phyloP scores from a whole-genome alignment of 2,113 vertebrate genomes.

The Peromyscus maniculatus region DNA sequence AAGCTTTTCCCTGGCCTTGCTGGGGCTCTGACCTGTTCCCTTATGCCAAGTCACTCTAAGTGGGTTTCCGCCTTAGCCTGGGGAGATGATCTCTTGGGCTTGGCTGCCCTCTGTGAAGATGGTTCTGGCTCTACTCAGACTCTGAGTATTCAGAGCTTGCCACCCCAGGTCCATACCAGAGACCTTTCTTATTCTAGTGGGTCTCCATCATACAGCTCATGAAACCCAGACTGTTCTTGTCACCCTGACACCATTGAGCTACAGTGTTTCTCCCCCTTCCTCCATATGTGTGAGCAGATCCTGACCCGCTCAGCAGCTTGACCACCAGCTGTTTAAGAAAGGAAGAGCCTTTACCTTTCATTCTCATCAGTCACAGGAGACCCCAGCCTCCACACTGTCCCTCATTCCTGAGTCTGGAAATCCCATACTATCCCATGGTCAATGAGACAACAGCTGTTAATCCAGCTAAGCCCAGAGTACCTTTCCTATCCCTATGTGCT shows the following conservation, averaged over 20 bases:
- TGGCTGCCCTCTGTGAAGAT: background rate
- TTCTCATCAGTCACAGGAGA: background rate
- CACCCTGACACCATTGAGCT: background rate
- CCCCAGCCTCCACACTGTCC: background rate
- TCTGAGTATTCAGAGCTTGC: background rate
- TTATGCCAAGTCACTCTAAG: background rate
- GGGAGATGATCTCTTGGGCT: background rate
- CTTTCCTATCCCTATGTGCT: background rate
- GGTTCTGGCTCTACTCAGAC: background rate
- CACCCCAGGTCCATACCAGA: background rate
- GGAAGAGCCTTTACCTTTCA: background rate
- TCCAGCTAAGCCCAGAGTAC: fast-evolving
- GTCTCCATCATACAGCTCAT: background rate
- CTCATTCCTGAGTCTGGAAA: fast-evolving
- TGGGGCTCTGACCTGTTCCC: background rate
- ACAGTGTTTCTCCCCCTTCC: background rate
- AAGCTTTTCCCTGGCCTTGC: background rate
- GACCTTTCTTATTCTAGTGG: background rate
- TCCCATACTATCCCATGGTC: background rate
- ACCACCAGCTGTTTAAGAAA: background rate
- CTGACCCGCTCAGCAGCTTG: background rate
- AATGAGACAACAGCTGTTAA: background rate
- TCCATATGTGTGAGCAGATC: background rate
- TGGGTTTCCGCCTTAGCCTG: background rate
- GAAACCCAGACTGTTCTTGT: background rate